Evolutionary conservation across 2,888 invertebrate species (phyloP).

Genomic region (Temnothorax unifasciatus): DNA sequence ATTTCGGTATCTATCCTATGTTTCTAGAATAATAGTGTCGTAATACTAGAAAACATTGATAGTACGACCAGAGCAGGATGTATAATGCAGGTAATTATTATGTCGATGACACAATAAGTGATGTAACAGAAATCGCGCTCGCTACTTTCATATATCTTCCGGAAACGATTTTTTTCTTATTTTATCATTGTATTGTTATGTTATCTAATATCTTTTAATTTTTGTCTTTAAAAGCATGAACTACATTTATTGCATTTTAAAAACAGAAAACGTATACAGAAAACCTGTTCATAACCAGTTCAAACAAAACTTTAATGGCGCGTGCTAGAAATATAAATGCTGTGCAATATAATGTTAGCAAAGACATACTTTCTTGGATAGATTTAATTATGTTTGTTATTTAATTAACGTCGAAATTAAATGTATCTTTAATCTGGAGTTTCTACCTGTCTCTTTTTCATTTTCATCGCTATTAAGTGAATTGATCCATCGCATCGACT

Average conservation of each 20-base stretch:
- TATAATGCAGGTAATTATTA: constrained; percentile 64
- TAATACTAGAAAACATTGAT: constrained; percentile 65
- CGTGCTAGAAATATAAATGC: background rate
- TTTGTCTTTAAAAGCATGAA: background rate
- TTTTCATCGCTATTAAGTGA: constrained; percentile 28
- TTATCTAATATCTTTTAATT: background rate
- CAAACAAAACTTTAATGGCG: background rate
- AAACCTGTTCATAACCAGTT: background rate
- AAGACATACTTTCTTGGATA: background rate
- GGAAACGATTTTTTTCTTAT: background rate
- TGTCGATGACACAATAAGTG: constrained; percentile 51
- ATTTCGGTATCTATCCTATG: constrained; percentile 48
- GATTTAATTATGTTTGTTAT: constrained; percentile 29
- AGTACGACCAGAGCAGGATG: constrained; percentile 29
- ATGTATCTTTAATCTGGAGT: background rate
- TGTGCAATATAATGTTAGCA: background rate
- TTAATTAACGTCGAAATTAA: constrained; percentile 4
- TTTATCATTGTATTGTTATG: background rate
- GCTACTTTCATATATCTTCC: background rate
- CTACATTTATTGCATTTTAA: background rate
- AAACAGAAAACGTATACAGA: background rate
- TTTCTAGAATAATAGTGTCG: constrained; percentile 59
- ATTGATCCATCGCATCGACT: constrained; percentile 23
- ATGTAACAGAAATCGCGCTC: constrained; percentile 22
- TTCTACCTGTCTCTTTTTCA: background rate